These are phyloP conservation scores for Diorhabda carinulata DNA, from an alignment of 1,140 invertebrate genomes.

Conservation along the genomic window DNA sequence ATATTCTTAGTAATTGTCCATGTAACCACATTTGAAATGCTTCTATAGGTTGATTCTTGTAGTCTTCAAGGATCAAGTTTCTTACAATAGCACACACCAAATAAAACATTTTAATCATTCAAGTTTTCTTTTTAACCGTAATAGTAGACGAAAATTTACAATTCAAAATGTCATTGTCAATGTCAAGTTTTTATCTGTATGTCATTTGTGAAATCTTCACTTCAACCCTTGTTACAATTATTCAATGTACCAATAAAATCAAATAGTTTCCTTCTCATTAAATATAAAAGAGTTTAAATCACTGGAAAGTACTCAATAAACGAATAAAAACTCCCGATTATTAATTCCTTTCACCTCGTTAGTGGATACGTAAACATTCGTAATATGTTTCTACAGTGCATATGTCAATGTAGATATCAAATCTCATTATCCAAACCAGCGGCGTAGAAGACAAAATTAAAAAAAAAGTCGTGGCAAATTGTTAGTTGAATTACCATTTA, in stretches of 20 bases:
- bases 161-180: too few species aligned
- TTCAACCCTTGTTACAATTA: slow-evolving; percentile 3
- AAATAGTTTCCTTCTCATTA: neutral
- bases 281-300: neutral
- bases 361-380: neutral
- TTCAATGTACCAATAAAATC: neutral
- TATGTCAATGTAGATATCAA: neutral
- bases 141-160: too few species aligned
- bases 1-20: too few species aligned
- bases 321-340: neutral
- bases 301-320: slow-evolving; percentile 2
- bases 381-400: neutral
- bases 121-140: too few species aligned
- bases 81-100: too few species aligned
- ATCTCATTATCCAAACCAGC: neutral
- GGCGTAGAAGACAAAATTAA: neutral
- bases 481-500: neutral
- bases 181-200: too few species aligned
- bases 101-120: too few species aligned
- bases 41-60: too few species aligned
- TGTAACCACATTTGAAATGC: too few species aligned
- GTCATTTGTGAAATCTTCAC: slow-evolving; percentile 2
- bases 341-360: neutral
- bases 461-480: neutral
- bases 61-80: too few species aligned